A percentile compares a stretch with the other conserved stretches of the same genome.
Evolutionary conservation across 2,113 vertebrate species (phyloP).

Genomic region (Stictonetta naevosa): DNA sequence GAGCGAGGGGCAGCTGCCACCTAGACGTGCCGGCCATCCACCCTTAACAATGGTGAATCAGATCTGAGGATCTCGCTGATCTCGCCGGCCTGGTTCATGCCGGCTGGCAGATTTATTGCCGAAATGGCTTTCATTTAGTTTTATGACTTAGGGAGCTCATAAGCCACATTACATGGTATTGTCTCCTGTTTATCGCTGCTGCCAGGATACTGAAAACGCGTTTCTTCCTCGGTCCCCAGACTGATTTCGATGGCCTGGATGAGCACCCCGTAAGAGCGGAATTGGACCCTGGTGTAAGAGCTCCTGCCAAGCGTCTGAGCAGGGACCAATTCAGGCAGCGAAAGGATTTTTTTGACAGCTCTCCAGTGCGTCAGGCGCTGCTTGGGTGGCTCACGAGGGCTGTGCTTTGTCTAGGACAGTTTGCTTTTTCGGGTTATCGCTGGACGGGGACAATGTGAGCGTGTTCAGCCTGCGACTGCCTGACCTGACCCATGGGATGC

Average conservation of each 20-base stretch:
- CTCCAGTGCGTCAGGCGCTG: background rate
- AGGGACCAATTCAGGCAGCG: background rate
- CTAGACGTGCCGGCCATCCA: fast-evolving
- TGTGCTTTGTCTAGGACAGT: background rate
- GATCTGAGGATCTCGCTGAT: background rate
- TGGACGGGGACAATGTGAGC: background rate
- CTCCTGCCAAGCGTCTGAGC: background rate
- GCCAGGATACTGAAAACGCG: background rate
- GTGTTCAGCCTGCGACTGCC: background rate
- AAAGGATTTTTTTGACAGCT: background rate
- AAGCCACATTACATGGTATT: background rate
- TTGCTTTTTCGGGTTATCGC: background rate
- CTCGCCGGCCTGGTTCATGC: background rate
- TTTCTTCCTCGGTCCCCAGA: background rate
- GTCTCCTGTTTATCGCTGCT: background rate
- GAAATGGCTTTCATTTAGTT: background rate
- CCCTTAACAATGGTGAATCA: fast-evolving
- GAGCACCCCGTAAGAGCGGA: background rate
- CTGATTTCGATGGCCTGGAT: background rate
- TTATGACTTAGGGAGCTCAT: background rate
- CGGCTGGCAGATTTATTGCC: background rate
- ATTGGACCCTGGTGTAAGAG: background rate
- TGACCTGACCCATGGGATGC: background rate
- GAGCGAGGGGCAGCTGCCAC: background rate
- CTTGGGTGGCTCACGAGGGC: background rate